These are phyloP conservation scores for Neuroterus valhalla DNA, from an alignment of 1,140 invertebrate genomes.

Conservation along the genomic window DNA sequence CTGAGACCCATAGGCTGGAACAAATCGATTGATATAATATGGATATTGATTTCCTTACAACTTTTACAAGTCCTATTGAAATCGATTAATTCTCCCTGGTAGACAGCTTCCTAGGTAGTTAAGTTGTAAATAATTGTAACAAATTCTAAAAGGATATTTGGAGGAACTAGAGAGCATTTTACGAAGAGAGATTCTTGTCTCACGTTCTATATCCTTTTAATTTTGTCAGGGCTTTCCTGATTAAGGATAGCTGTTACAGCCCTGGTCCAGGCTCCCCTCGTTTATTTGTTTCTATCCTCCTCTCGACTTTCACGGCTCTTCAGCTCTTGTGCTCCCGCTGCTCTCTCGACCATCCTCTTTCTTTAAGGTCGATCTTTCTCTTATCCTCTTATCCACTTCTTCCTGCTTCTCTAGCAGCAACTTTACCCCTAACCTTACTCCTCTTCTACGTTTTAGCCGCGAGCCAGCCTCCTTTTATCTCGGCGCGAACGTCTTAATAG, in stretches of 20 bases:
- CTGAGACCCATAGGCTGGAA: too few relatives aligned
- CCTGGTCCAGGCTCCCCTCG: constrained; percentile 50
- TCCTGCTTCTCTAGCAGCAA: constrained; percentile 24
- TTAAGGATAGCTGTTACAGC: background rate
- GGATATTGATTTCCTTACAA: too few relatives aligned
- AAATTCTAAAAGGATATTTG: too few relatives aligned
- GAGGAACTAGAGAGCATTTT: too few relatives aligned
- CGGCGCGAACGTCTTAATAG: constrained; percentile 73
- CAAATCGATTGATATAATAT: too few relatives aligned
- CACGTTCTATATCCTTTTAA: background rate
- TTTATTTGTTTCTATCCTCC: constrained; percentile 66
- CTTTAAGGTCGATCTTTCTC: constrained; percentile 20
- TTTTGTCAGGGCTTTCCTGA: background rate
- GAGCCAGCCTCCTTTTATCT: constrained; percentile 68
- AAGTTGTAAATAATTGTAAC: too few relatives aligned
- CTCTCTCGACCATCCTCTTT: constrained; percentile 23
- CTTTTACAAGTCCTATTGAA: too few relatives aligned
- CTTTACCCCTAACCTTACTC: background rate
- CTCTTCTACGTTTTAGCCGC: constrained; percentile 9
- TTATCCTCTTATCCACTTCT: constrained; percentile 32
- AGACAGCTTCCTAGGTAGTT: too few relatives aligned
- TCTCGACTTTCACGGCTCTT: constrained; percentile 41
- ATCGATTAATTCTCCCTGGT: too few relatives aligned
- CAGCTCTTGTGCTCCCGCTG: constrained; percentile 34
- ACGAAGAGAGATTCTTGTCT: background rate